Percentiles rank a stretch among this genome's conserved stretches.
These are phyloP conservation scores for Antennarius striatus DNA, from an alignment of 2,113 vertebrate species.

Conservation along the genomic window DNA sequence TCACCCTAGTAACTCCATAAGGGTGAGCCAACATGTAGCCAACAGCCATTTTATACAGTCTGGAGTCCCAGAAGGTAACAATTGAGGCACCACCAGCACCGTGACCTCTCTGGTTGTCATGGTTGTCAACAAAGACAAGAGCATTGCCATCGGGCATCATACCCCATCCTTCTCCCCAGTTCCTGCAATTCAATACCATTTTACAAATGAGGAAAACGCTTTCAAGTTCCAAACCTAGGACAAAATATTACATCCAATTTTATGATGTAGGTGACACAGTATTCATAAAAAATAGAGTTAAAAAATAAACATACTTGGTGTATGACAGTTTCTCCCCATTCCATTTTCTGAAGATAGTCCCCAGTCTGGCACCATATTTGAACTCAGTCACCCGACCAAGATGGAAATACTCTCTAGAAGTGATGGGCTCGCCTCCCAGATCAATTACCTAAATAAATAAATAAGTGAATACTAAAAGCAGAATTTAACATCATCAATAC, in stretches of 20 bases:
- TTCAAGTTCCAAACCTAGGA: too few relatives aligned
- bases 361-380: constrained; percentile 88
- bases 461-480: neutral
- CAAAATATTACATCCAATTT: too few relatives aligned
- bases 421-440: constrained; percentile 84
- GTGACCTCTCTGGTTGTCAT: constrained; percentile 93
- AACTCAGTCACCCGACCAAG: constrained; percentile 92
- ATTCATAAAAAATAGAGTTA: too few relatives aligned
- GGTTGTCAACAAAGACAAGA: constrained; percentile 92
- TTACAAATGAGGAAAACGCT: neutral
- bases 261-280: too few relatives aligned
- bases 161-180: constrained; percentile 94
- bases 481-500: neutral
- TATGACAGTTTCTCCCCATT: constrained; percentile 87
- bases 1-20: constrained; percentile 88
- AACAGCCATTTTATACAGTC: constrained; percentile 88
- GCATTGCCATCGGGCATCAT: constrained; percentile 85
- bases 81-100: constrained; percentile 89
- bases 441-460: constrained; percentile 87
- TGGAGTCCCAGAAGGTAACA: constrained; percentile 89
- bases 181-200: constrained; percentile 70
- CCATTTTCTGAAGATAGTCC: constrained; percentile 88
- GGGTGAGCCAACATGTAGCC: constrained; percentile 94
- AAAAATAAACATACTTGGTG: constrained; percentile 78
- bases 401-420: constrained; percentile 76